Base-by-base conservation (phyloP, 2,797 vertebrate genomes). In the Darevskia nairensis region DNA sequence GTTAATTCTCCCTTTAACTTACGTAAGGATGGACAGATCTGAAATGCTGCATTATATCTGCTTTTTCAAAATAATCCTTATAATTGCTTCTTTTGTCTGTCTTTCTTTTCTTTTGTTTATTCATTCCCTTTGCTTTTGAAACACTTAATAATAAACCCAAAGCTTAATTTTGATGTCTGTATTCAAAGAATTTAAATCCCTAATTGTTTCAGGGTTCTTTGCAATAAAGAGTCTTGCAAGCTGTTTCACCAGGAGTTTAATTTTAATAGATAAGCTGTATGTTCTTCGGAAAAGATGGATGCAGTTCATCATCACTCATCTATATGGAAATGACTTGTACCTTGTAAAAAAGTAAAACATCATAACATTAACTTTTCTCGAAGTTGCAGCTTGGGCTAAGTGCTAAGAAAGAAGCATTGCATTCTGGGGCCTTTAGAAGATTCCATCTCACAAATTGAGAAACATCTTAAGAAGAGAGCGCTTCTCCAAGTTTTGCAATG, bases 171-270 rank as follows among this genome's bases (percentile, higher is more conserved):
- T 89, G 72, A 55, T 69, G 79, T 77, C 32, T 89, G 27, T 44
- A 86, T 86, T 89, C 71, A 89, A 85, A 75, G 32, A 86, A 69
- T 76, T 89, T 86, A 89, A 82, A 76, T 85, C 79, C 25, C 35
- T 69, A 77, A 86, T 89, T 82, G 64, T 77, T 76, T 82, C 44
- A 32, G 44, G 32, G 17, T 89, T 68, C 59, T 86, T 86, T 75
- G 78, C 59, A 86, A 39, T 59, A 81, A 77, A 86, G 59, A 85
- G 41, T 68, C 80, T 50, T 82, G 46, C 88, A 86, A 86, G 69
- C 39, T 66, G 71, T 66, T 85, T 39, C 55, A 6, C 32, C 41
- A 66, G 68, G 27, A 89, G 29, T 71, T 75, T 82, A 59, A 77
- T 68, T 77, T 75, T 86, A 82, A 86, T 81, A 59, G 72, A 82